A percentile compares a stretch with the other conserved stretches of the same genome.
These are phyloP conservation scores for Cepphus grylle DNA, from an alignment of 2,113 vertebrate species.

Conservation along the genomic window DNA sequence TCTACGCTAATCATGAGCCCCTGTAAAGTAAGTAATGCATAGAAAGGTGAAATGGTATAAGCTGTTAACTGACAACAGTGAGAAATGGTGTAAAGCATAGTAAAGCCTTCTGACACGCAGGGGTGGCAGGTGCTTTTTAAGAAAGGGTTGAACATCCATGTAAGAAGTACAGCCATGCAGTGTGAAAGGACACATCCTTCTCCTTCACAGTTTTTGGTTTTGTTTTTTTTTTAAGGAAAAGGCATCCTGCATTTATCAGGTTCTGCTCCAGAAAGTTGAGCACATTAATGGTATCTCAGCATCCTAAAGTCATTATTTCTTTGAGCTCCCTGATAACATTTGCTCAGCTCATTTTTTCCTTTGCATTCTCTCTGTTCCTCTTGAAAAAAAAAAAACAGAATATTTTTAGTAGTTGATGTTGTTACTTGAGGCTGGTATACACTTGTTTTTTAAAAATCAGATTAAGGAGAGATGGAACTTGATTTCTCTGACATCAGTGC, in stretches of 20 bases:
- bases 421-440: neutral
- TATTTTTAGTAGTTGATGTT: neutral
- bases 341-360: neutral
- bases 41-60: neutral
- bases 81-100: neutral
- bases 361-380: neutral
- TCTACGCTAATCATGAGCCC: accelerated
- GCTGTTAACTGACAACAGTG: neutral
- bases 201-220: neutral
- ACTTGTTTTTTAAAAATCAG: neutral
- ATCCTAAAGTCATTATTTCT: neutral
- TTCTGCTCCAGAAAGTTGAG: neutral
- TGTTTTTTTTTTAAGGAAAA: neutral
- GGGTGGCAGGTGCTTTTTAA: neutral
- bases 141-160: neutral
- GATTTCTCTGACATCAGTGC: neutral
- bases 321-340: neutral
- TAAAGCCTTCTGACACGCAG: neutral
- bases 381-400: neutral
- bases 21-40: neutral
- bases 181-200: neutral
- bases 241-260: neutral
- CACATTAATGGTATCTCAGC: neutral
- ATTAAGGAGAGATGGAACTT: neutral
- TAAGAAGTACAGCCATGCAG: neutral